Evolutionary conservation across 2,888 invertebrate species (phyloP), one percentile per base, ranked within the genome.

Genomic region (Lumbricus terrestris): DNA sequence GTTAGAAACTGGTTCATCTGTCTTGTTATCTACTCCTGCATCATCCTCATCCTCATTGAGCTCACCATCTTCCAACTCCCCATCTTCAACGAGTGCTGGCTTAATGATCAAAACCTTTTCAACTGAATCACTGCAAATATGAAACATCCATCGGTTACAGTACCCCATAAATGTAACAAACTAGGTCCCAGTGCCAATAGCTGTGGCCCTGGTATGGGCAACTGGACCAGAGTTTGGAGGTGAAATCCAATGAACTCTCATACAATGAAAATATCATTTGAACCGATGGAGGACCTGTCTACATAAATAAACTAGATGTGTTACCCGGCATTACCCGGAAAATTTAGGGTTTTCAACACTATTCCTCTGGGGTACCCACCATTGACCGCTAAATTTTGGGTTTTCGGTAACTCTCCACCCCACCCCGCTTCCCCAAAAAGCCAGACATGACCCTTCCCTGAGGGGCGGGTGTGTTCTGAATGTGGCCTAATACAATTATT

Each of bases 41-140:
- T 85, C 90, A 23, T 90, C 91, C 15, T 90, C 91, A 85, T 92
- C 40, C n/a, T 40, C 92, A 54, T 91, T 91, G 15, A 91, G 42
- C 54, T 92, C 92, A 34, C 92, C 92, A 42, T 92, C 92, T 88
- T 92, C 92, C 90, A 92, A 54, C 69, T 92, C 92, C 35, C 91
- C 92, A 69, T 91, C 91, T 85, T 92, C 92, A 37, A 89, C 54
- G n/a, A n/a, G 69, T 69, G 69, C 69, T 8, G 8, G 16, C 69
- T 69, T 69, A 69, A 69, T 69, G 69, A 69, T n/a, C 69, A 69
- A n/a, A n/a, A 8, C 29, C n/a, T n/a, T 69, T 69, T 69, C 69
- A 69, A n/a, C 11, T 69, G 69, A 69, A 69, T 69, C 69, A 69
- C 69, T 69, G 69, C 13, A 69, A 47, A n/a, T 69, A 69, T 69